Conservation (phyloP, 2,113 vertebrate species). For the Corythaeola cristata region DNA sequence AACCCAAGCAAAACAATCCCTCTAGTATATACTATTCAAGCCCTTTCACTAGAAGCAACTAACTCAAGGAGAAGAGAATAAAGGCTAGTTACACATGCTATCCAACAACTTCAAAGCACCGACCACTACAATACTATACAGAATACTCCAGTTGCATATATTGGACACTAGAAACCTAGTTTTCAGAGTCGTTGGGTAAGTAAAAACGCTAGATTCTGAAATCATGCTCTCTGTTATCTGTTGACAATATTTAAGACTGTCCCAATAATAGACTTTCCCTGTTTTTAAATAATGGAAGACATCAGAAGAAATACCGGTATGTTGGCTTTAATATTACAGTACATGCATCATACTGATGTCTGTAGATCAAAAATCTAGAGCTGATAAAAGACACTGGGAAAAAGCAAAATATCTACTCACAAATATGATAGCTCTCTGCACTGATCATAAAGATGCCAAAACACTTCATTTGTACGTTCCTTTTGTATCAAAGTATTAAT, state of each 20-base stretch:
- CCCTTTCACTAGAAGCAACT: slow-evolving; percentile 36
- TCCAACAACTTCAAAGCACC: slow-evolving; percentile 43
- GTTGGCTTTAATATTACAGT: background rate
- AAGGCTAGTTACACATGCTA: background rate
- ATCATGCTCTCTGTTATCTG: background rate
- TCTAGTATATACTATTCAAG: background rate
- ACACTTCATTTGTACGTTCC: background rate
- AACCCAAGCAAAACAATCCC: background rate
- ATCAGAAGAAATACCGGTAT: background rate
- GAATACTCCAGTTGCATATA: background rate
- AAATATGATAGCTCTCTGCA: background rate
- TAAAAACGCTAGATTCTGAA: background rate
- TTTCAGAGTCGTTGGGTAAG: background rate
- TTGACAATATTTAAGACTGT: background rate
- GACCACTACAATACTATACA: background rate
- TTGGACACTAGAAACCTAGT: background rate
- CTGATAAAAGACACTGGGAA: background rate
- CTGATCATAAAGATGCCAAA: slow-evolving; percentile 45
- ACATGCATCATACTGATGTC: background rate
- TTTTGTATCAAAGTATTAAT: slow-evolving; percentile 12
- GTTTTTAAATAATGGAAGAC: background rate
- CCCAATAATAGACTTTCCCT: background rate
- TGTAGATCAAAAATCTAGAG: slow-evolving; percentile 6
- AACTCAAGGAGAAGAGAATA: background rate
- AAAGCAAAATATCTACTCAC: background rate